Conservation (phyloP, 1,140 invertebrate genomes). For the Habropoda laboriosa region DNA sequence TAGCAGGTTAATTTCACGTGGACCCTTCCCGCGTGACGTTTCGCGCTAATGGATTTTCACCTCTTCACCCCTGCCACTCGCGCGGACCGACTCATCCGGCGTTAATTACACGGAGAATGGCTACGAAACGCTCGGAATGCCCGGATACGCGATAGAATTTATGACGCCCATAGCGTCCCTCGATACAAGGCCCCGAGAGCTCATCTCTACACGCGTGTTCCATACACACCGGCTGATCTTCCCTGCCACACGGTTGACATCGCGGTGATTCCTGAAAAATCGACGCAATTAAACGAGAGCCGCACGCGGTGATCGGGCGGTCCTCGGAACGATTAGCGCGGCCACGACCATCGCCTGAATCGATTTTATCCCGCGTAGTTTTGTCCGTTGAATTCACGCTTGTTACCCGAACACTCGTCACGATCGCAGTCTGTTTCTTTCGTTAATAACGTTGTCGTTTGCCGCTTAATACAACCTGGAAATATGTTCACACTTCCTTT, state of each 20-base stretch:
- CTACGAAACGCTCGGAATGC: conserved; percentile 65
- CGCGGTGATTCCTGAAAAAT: conserved; percentile 46
- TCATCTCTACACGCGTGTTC: not conserved
- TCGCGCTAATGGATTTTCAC: conserved; percentile 68
- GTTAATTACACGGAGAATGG: conserved; percentile 69
- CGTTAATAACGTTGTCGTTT: conserved; percentile 15
- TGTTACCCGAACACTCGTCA: conserved; percentile 4
- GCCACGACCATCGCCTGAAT: not conserved
- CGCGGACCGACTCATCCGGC: conserved; percentile 60
- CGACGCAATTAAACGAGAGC: conserved; percentile 45
- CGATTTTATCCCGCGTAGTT: not conserved
- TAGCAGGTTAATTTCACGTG: conserved; percentile 66
- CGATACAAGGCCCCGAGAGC: not conserved
- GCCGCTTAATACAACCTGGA: not conserved
- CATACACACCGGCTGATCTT: not conserved
- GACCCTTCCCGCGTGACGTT: conserved; percentile 62
- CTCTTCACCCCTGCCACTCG: conserved; percentile 61
- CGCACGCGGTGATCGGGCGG: not conserved
- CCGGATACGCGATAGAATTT: conserved; percentile 64
- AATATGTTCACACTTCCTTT: too few relatives aligned
- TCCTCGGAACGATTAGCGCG: conserved; percentile 4
- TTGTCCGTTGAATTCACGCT: too few relatives aligned
- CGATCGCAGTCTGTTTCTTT: conserved; percentile 12
- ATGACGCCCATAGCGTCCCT: conserved; percentile 53
- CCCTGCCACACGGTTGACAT: conserved; percentile 1